Evolutionary conservation across 2,888 invertebrate species (phyloP).

Genomic region (Steromphala cineraria): DNA sequence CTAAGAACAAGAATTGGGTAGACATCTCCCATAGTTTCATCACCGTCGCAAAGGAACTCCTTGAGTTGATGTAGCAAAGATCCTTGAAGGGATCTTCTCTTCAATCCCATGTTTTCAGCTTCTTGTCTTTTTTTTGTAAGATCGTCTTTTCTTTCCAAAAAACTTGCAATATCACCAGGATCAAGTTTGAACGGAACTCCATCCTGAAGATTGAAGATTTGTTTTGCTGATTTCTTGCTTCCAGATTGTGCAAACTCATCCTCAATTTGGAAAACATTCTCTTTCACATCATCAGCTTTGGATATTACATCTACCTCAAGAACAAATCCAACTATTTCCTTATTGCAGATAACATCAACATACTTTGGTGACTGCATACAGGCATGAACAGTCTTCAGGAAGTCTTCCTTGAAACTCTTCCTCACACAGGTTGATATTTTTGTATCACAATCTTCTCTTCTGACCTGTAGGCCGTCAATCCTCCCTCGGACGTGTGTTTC

Average conservation of each 20-base stretch:
- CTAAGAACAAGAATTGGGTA: conserved; percentile 1
- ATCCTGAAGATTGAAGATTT: not conserved
- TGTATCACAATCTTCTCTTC: conserved; percentile 19
- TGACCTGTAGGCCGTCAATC: conserved; percentile 27
- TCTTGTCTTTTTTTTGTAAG: not conserved
- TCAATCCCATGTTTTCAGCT: not conserved
- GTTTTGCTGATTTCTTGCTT: not conserved
- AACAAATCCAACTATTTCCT: not conserved
- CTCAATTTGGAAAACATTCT: not conserved
- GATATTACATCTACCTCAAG: not conserved
- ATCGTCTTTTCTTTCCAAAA: not conserved
- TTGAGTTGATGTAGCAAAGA: not conserved
- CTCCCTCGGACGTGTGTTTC: conserved; percentile 11
- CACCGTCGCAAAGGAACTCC: not conserved
- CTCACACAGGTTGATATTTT: conserved; percentile 22
- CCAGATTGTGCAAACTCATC: not conserved
- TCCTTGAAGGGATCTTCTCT: not conserved
- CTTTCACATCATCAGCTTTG: too few relatives aligned
- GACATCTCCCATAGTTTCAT: not conserved
- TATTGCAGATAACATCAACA: conserved; percentile 30
- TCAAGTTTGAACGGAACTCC: not conserved
- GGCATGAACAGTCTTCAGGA: conserved; percentile 23
- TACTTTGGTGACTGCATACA: conserved; percentile 34
- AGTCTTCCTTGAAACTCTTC: conserved; percentile 31
- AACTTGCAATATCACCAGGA: not conserved